These are phyloP conservation scores for Latrodectus elegans DNA, from an alignment of 2,888 invertebrate species.

Conservation along the genomic window DNA sequence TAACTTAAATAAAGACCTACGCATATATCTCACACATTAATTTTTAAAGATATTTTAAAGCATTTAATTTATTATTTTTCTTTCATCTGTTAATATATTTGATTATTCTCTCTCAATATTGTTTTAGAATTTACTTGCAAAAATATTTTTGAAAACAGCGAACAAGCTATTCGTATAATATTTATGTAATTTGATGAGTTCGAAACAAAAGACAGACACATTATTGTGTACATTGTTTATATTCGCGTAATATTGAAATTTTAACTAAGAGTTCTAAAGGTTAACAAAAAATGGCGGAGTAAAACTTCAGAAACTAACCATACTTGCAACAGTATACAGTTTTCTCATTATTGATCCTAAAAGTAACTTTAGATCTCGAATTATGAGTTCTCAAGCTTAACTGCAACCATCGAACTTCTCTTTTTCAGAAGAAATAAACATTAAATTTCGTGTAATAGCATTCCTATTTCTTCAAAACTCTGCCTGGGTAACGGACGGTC, in stretches of 20 bases:
- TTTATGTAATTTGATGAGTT: too few species aligned
- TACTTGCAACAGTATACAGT: constrained; percentile 1
- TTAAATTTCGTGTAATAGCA: constrained; percentile 25
- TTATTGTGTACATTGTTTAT: too few species aligned
- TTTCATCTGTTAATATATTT: too few species aligned
- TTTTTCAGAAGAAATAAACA: constrained; percentile 20
- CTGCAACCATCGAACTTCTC: constrained; percentile 7
- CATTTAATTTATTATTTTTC: too few species aligned
- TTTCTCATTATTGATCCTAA: constrained; percentile 8
- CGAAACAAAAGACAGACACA: neutral
- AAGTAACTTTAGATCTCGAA: neutral
- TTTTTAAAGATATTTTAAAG: too few species aligned
- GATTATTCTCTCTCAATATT: too few species aligned
- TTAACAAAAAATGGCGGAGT: constrained; percentile 7
- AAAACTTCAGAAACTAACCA: neutral
- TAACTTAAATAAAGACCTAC: too few species aligned
- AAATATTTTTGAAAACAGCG: too few species aligned
- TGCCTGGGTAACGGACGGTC: neutral
- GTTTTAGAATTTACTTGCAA: too few species aligned
- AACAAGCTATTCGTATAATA: too few species aligned
- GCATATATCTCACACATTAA: too few species aligned
- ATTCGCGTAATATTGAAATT: too few species aligned
- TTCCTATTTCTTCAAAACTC: constrained; percentile 1
- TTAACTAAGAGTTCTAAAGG: neutral
- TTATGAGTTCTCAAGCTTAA: constrained; percentile 36